Conservation (phyloP, 2,113 vertebrate genomes). For the Taxidea taxus region DNA sequence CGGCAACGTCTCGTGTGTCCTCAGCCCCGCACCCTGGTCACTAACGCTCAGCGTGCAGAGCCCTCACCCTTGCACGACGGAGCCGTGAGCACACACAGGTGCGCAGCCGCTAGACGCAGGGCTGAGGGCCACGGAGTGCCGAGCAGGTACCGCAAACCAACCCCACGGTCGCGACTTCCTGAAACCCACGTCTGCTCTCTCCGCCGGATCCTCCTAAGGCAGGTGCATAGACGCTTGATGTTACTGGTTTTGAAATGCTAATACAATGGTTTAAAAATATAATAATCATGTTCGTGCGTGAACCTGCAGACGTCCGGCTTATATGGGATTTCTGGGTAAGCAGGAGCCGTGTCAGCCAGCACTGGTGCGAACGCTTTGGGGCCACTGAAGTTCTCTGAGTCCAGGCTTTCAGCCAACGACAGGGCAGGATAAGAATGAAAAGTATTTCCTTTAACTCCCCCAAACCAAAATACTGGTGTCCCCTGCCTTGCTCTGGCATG, state of each 20-base stretch:
- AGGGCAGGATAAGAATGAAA: background rate
- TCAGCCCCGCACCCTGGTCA: rapidly evolving
- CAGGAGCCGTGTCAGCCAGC: too few species aligned
- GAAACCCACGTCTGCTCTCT: background rate
- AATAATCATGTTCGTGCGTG: background rate
- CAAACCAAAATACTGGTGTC: too few species aligned
- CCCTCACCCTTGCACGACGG: rapidly evolving
- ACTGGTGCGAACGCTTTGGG: background rate
- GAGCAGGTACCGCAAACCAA: rapidly evolving
- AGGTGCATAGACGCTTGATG: background rate
- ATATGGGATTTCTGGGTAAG: background rate
- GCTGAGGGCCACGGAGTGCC: rapidly evolving
- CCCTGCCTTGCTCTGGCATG: rapidly evolving
- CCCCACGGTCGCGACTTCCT: background rate
- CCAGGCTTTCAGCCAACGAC: background rate
- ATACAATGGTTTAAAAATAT: background rate
- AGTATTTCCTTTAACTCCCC: background rate
- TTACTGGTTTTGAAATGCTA: background rate
- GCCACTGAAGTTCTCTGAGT: background rate
- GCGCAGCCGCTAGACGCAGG: rapidly evolving
- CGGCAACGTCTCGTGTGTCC: rapidly evolving
- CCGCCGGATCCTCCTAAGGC: background rate
- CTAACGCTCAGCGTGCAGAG: background rate
- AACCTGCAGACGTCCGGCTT: background rate
- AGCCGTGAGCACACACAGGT: rapidly evolving